Conservation (phyloP, 2,113 vertebrate species). For the Chauna torquata region DNA sequence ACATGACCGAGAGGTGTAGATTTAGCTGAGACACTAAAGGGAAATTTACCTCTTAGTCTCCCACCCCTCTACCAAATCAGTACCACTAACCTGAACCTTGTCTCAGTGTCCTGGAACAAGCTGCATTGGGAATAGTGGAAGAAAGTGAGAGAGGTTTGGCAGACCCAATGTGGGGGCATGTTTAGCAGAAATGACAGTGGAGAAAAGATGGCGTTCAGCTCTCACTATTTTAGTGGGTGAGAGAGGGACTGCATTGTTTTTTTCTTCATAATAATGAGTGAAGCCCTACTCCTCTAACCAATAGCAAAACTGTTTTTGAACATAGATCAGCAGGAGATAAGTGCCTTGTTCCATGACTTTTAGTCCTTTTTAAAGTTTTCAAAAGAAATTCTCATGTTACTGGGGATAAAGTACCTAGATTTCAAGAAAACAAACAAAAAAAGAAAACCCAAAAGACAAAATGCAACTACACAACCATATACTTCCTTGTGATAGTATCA, state of each 20-base stretch:
- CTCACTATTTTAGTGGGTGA: neutral
- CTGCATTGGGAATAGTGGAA: neutral
- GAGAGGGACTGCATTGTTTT: neutral
- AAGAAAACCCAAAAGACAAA: too few species aligned
- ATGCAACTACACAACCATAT: rapidly evolving
- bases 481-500: neutral
- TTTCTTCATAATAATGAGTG: neutral
- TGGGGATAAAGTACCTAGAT: neutral
- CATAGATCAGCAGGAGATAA: neutral
- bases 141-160: neutral
- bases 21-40: neutral
- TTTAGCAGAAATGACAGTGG: neutral
- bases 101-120: neutral
- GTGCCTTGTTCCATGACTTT: neutral
- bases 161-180: rapidly evolving
- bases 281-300: neutral
- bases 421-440: neutral
- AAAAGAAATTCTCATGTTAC: neutral
- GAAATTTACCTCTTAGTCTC: neutral
- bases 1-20: neutral
- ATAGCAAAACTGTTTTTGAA: neutral
- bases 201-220: neutral
- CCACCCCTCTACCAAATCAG: neutral
- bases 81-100: neutral
- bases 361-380: neutral